Evolutionary conservation across 1,140 invertebrate genomes (phyloP), one percentile per base, ranked within the genome.

Genomic region (Wiebesia pumilae): DNA sequence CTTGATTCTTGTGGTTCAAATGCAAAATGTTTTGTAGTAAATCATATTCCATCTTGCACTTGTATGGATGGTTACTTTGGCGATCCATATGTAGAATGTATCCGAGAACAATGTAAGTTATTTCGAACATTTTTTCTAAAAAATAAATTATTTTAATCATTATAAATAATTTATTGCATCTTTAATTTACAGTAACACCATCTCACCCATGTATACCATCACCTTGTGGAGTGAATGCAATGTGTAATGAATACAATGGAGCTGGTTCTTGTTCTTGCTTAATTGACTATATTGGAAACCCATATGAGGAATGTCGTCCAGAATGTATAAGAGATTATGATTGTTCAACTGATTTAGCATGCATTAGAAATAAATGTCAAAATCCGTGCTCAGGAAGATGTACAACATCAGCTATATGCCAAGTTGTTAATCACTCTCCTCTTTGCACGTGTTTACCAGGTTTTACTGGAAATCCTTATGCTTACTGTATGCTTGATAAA

Each of bases 381-480:
- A 95, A 97, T 91, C 96, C 96, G 24, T 97, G 96, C 90, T 95
- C 95, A 6, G 96, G 96, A 85, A 95, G 95, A 40, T 97, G 96
- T 91, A 96, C 96, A 27, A 94, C 94, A 84, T 97, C 97, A 92
- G 96, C 97, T 12, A 92, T 96, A 38, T 97, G 97, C 90, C 95
- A 95, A 91, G 96, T 97, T 3, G 94, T 96, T 14, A 96, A 97
- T 91, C 96, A 97, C 90, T 91, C 96, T 84, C 96, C 97, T 40
- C 94, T 95, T 24, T 97, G 97, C 91, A 95, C 94, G 43, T 98
- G 97, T 89, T 90, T 95, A 51, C 89, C 93, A 54, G 96, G 96
- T 33, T 97, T 95, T 90, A 95, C 95, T 54, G 96, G 96, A 87
- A 96, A 97, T 94, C 95, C 96, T 7, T 96, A 96, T 90, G 93